Evolutionary conservation across 37 sponge, comb jelly and placozoan species (phyloP), one percentile per base, ranked within the genome.

Genomic region (Eunapius fragilis): DNA sequence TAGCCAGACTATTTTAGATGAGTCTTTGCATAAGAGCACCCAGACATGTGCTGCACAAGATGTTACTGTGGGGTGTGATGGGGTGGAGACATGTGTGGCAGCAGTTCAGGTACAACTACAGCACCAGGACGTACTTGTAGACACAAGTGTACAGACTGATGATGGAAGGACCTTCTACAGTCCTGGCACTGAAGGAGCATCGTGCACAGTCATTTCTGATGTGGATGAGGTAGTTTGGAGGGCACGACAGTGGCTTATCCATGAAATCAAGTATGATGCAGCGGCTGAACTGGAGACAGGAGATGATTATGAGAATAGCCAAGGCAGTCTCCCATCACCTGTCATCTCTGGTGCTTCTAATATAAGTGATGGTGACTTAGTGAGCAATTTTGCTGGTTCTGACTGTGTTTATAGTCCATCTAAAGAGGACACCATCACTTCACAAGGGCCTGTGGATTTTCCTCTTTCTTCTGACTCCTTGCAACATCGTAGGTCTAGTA

Each of bases 341-440:
- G 83, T 88, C 26, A 75, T 87, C 4, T 88, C 88, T n/a, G 88
- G 88, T 47, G 83, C 83, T 3, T 88, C 88, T 4, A 82, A 82
- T 72, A 88, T 88, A 48, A 83, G 83, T 31, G 88, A 88, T 25
- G 88, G 88, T 14, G 88, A 88, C n/a, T 45, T 82, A 58, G 22
- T 58, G 58, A 58, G 58, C 58, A 58, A 58, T 58, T 58, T 19
- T 19, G 58, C 58, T 19, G 14, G 22, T 19, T 58, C 58, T 58
- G 58, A 58, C 14, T 10, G 58, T 12, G 58, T 58, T 58, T 58
- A 2, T 13, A 58, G 58, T 58, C 58, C 58, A 58, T 58, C 58
- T 58, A 58, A 58, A 58, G 58, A 58, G 14, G 17, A 58, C 22
- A 2, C 22, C 0, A 17, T 19, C 14, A 11, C 14, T 58, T 4